Evolutionary conservation across 2,113 vertebrate genomes (phyloP), one percentile per base, ranked within the genome.

Genomic region (Toxotes jaculatrix): DNA sequence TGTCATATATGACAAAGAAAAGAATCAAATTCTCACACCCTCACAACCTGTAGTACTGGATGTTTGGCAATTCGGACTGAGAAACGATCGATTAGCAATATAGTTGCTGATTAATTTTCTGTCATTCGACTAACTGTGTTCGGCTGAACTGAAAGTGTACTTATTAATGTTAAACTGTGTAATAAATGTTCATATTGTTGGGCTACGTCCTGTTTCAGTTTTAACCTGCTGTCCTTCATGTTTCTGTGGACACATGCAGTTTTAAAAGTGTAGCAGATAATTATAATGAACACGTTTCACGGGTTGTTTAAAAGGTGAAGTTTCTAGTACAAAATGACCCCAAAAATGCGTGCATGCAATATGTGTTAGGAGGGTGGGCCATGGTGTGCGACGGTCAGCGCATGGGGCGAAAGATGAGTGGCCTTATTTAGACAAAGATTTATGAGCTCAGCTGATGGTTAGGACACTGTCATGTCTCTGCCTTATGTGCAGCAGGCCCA

Each of bases 351-450:
- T 49, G 16, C 57, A 14, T 42, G 10, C 36, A 57, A 31, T 23
- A 40, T 53, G 42, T 45, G 76, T 40, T 19, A 6, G 43, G 57
- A 57, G 40, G 42, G 59, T 1, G 73, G 38, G 42, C 60, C 32
- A 4, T 40, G 34, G 73, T 43, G 82, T 60, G 69, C 3, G 27
- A 61, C 17, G 63, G 83, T 73, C 77, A 74, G 61, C 6, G 53
- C 55, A 51, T 60, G 40, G 63, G 75, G 51, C 36, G 4, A 84
- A 76, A 83, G 73, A 89, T 76, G 75, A 86, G 89, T 64, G 66
- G 79, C 89, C 84, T 80, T 68, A 57, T 90, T 91, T 79, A 84
- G 45, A 88, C 65, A 82, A 84, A 90, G 93, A 92, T 90, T 92
- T 91, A 93, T 86, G 89, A 79, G 80, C 82, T 79, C 66, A 74